Conservation (phyloP, 2,113 vertebrate species). For the Lucifuga dentata region DNA sequence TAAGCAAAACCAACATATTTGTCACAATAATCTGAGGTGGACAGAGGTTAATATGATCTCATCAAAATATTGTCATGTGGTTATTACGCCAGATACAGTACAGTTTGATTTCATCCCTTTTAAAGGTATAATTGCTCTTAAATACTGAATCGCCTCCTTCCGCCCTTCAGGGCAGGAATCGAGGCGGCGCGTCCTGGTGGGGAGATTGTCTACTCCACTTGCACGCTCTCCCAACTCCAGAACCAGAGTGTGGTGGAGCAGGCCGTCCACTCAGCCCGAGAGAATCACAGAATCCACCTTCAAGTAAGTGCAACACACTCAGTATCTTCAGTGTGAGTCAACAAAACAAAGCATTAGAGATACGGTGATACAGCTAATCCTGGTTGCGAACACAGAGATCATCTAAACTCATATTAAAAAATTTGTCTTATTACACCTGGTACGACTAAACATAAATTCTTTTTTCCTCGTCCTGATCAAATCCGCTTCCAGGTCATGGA, state of each 20-base stretch:
- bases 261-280: slow-evolving; percentile 80
- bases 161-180: slow-evolving; percentile 86
- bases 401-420: background rate
- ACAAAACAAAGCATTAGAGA: too few species aligned
- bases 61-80: too few species aligned
- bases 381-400: background rate
- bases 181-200: slow-evolving; percentile 86
- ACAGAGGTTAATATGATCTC: too few species aligned
- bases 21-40: too few species aligned
- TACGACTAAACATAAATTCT: background rate
- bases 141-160: background rate
- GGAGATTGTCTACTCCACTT: slow-evolving; percentile 91
- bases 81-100: too few species aligned
- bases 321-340: too few species aligned
- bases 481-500: slow-evolving; percentile 77
- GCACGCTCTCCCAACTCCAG: slow-evolving; percentile 92
- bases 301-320: slow-evolving; percentile 57
- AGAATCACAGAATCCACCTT: slow-evolving; percentile 81
- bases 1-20: too few species aligned
- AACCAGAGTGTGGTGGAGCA: slow-evolving; percentile 90
- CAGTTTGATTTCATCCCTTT: too few species aligned
- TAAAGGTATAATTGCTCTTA: background rate
- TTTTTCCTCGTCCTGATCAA: background rate
- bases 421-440: slow-evolving; percentile 10
- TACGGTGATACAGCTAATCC: too few species aligned